A percentile compares a stretch with the other conserved stretches of the same genome.
phyloP scores from a whole-genome alignment of 2,888 invertebrate species.

The Suillia variegata region DNA sequence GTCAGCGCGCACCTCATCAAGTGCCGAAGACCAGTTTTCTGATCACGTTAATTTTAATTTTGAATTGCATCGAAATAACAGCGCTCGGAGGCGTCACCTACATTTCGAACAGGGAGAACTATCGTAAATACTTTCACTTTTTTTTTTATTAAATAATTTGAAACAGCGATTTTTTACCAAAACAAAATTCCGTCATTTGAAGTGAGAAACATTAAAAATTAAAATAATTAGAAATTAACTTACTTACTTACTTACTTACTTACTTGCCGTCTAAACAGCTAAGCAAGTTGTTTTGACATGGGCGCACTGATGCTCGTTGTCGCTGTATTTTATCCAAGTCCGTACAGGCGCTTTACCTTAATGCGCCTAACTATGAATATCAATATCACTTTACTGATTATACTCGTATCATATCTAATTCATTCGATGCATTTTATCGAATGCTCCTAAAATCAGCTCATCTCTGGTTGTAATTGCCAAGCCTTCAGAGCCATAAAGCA shows the following conservation, averaged over 20 bases:
- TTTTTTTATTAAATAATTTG: slow-evolving; percentile 5
- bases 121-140: slow-evolving; percentile 81
- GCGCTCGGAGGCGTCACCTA: slow-evolving; percentile 91
- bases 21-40: slow-evolving; percentile 65
- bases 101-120: slow-evolving; percentile 92
- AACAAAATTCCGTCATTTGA: background rate
- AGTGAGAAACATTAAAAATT: background rate
- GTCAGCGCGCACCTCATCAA: slow-evolving; percentile 36
- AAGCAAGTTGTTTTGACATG: too few relatives aligned
- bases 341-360: too few relatives aligned
- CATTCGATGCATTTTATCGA: too few relatives aligned
- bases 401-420: too few relatives aligned
- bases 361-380: too few relatives aligned
- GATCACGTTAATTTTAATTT: slow-evolving; percentile 77
- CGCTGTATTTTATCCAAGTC: too few relatives aligned
- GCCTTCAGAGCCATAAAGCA: too few relatives aligned
- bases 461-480: too few relatives aligned
- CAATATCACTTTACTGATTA: too few relatives aligned
- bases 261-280: background rate
- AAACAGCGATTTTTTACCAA: background rate
- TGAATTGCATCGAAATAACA: slow-evolving; percentile 82
- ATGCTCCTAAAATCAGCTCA: too few relatives aligned
- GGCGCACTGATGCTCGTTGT: too few relatives aligned
- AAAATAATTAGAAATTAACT: background rate
- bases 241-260: background rate